Conservation (phyloP, 2,797 vertebrate species). For the Micromesistius poutassou region DNA sequence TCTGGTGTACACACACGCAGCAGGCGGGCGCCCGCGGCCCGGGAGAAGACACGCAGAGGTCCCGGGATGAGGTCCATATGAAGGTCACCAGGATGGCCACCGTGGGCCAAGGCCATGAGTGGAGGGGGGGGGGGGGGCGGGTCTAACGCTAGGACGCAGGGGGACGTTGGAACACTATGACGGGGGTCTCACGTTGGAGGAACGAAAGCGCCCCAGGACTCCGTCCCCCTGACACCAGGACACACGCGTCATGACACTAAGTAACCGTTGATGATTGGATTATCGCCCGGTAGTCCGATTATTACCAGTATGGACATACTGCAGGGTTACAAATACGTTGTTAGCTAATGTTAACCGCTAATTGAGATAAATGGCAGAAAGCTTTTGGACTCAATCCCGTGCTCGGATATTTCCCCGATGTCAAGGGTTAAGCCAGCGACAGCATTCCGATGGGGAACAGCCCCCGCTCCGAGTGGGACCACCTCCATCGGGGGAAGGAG, state of each 20-base stretch:
- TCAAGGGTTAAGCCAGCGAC: slow-evolving; percentile 20
- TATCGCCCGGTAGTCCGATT: slow-evolving; percentile 18
- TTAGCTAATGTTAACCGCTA: slow-evolving; percentile 37
- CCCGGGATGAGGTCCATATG: slow-evolving; percentile 54
- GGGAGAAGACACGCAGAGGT: background rate
- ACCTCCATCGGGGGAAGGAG: slow-evolving; percentile 36
- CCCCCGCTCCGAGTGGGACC: slow-evolving; percentile 20
- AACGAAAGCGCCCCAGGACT: slow-evolving; percentile 23
- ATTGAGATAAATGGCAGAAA: slow-evolving; percentile 52
- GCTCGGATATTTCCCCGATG: slow-evolving; percentile 37
- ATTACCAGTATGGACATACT: slow-evolving; percentile 25
- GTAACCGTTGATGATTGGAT: background rate
- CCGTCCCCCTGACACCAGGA: background rate
- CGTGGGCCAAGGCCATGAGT: slow-evolving; percentile 28
- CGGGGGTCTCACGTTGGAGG: background rate
- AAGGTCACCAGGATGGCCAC: slow-evolving; percentile 44
- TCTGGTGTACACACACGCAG: background rate
- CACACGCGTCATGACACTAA: background rate
- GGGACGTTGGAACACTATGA: slow-evolving; percentile 32
- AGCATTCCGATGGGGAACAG: slow-evolving; percentile 6
- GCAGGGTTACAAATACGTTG: slow-evolving; percentile 18
- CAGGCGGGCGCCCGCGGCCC: background rate
- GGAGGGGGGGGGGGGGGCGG: slow-evolving; percentile 45
- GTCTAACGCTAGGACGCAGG: slow-evolving; percentile 32
- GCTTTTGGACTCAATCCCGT: slow-evolving; percentile 54